A percentile compares a stretch with the other conserved stretches of the same genome.
These are phyloP conservation scores for Lithosia quadra DNA, from an alignment of 2,888 invertebrate genomes.

Conservation along the genomic window DNA sequence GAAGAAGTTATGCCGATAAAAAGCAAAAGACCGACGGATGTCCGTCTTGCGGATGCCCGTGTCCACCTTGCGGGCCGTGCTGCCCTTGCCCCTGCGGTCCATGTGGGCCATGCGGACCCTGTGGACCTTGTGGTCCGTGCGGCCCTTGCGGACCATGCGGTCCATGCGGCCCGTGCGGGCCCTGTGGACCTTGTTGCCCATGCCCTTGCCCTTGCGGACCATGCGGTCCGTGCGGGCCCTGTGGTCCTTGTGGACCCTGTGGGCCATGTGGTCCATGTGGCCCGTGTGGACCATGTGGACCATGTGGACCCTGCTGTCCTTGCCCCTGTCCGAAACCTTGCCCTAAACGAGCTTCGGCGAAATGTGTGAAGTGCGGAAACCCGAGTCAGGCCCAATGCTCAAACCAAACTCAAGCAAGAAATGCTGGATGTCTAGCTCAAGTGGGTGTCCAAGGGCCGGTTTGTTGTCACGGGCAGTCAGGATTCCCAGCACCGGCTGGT, in stretches of 20 bases:
- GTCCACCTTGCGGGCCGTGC: conserved; percentile 49
- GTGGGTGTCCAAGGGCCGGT: conserved; percentile 14
- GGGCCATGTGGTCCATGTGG: conserved; percentile 54
- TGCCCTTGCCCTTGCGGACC: conserved; percentile 50
- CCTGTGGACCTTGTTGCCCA: conserved; percentile 56
- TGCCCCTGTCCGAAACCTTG: conserved; percentile 15
- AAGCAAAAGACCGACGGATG: conserved; percentile 58
- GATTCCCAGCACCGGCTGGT: conserved; percentile 4
- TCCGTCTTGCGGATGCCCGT: conserved; percentile 55
- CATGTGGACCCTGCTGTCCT: conserved; percentile 44
- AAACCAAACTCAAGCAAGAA: conserved; percentile 18
- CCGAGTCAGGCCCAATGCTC: conserved; percentile 1
- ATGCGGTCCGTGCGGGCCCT: conserved; percentile 63
- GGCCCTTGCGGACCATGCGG: conserved; percentile 66
- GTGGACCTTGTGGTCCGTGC: conserved; percentile 58
- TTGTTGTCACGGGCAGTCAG: conserved; percentile 9
- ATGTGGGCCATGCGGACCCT: conserved; percentile 48
- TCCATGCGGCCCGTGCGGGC: conserved; percentile 56
- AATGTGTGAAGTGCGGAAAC: conserved; percentile 16
- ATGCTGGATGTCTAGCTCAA: conserved; percentile 20
- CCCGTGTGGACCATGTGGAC: conserved; percentile 40
- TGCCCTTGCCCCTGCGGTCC: conserved; percentile 48
- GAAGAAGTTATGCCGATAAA: conserved; percentile 59
- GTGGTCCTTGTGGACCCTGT: conserved; percentile 55
- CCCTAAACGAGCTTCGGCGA: conserved; percentile 21